Evolutionary conservation across 2,113 vertebrate species (phyloP).

Genomic region (Rhinolophus ferrumequinum): DNA sequence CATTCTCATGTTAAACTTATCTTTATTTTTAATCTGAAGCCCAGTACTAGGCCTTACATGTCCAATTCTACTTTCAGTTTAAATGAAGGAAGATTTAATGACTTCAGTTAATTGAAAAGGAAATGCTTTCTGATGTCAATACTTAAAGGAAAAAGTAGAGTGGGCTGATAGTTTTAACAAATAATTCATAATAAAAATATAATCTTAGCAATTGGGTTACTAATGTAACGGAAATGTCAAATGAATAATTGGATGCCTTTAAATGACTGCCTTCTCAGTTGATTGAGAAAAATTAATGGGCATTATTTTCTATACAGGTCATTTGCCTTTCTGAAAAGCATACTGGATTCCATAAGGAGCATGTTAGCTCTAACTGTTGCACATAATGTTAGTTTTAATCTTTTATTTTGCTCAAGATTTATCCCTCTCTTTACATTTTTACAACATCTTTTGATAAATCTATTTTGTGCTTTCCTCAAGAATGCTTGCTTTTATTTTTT

Average conservation of each 20-base stretch:
- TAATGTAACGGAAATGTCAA: conserved; percentile 22
- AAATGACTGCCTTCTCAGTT: background rate
- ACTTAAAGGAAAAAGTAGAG: conserved; percentile 28
- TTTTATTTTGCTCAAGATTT: background rate
- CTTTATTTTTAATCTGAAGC: background rate
- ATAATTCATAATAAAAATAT: conserved; percentile 23
- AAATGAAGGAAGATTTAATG: conserved; percentile 40
- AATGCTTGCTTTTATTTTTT: conserved; percentile 33
- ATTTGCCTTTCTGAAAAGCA: background rate
- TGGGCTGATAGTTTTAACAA: background rate
- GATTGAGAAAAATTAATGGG: background rate
- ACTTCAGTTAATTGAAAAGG: conserved; percentile 11
- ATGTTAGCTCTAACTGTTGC: background rate
- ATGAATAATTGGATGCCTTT: conserved; percentile 2
- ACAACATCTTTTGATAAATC: background rate
- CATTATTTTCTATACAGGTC: background rate
- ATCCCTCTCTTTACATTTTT: conserved; percentile 2
- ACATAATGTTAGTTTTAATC: background rate
- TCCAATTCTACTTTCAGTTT: background rate
- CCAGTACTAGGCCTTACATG: background rate
- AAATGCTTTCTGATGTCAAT: background rate
- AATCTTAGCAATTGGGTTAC: background rate
- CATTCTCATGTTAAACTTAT: background rate
- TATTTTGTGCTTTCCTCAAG: background rate
- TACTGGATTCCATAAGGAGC: background rate